Base-by-base conservation (phyloP, 2,113 vertebrate species). In the Ariopsis seemanni region DNA sequence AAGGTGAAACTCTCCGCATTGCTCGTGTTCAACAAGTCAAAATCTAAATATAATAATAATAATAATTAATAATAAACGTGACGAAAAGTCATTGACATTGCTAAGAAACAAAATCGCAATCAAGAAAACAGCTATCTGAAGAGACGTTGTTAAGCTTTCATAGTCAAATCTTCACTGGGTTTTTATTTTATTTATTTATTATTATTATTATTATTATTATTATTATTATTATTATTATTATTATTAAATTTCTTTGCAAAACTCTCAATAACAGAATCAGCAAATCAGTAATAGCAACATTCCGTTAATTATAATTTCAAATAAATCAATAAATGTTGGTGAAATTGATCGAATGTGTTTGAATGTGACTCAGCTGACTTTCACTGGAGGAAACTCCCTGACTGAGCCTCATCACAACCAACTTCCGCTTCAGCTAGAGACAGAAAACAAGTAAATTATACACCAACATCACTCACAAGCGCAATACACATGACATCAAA, bases 1-100 rank as follows among this genome's bases (percentile, higher is more conserved):
- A 93, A 93, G 92, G 89, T 89, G 91, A 92, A 92, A 91, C 89
- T 85, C 85, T 84, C 75, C 81, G 67, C 88, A 89, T 87, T 74
- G 67, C 74, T 85, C 67, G 17, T 88, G 90, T 90, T 91, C 90
- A 94, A 93, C 94, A 93, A 86, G 52, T 84, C 86, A 88, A 48
- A 85, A 34, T 89, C 90, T 48, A 84, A 85, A 88, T 74, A 85
- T n/a, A 58, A 55, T 12, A 30, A 22, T 22, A 30, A 42, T 27
- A 22, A 78, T 63, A 30, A 85, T 30, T 83, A 17, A 83, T 69
- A n/a, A 69, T 69, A 42, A 42, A 42, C 42, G 42, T 42, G 3
- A 42, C 42, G 42, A 4, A 42, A 42, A 42, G 42, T 42, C 42
- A 4, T 42, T 42, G 42, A 42, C 42, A 42, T 82, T 48, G 8